Conservation (phyloP, 2,113 vertebrate genomes). For the Plectropomus leopardus region DNA sequence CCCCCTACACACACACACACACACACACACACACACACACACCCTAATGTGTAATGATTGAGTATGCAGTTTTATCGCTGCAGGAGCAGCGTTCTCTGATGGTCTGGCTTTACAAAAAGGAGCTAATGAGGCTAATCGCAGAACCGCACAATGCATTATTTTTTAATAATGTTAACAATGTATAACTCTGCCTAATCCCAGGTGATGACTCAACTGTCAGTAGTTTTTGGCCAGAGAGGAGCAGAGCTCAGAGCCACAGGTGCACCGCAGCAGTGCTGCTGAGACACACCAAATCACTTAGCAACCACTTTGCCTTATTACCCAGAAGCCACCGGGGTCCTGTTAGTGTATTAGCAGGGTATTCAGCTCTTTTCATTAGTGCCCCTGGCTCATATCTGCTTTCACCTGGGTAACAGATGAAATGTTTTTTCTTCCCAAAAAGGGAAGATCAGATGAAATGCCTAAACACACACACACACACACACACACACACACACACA, state of each 20-base stretch:
- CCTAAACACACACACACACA: no score
- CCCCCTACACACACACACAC: background rate
- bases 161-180: slow-evolving; percentile 41
- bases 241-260: slow-evolving; percentile 70
- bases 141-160: slow-evolving; percentile 28
- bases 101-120: slow-evolving; percentile 46
- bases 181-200: slow-evolving; percentile 46
- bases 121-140: slow-evolving; percentile 30
- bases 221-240: slow-evolving; percentile 32
- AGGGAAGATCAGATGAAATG: slow-evolving; percentile 22
- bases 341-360: slow-evolving; percentile 73
- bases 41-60: background rate
- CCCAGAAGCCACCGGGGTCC: slow-evolving; percentile 71
- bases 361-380: slow-evolving; percentile 70
- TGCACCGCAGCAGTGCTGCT: slow-evolving; percentile 64
- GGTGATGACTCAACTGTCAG: slow-evolving; percentile 36
- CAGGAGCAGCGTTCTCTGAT: background rate
- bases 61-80: background rate
- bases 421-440: slow-evolving; percentile 23
- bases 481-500: no score
- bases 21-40: background rate
- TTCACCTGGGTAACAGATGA: slow-evolving; percentile 66
- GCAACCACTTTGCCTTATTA: slow-evolving; percentile 78
- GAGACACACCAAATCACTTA: slow-evolving; percentile 75
- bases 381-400: slow-evolving; percentile 59